phyloP scores from a whole-genome alignment of 2,888 invertebrate genomes.

The Blastobasis adustella region DNA sequence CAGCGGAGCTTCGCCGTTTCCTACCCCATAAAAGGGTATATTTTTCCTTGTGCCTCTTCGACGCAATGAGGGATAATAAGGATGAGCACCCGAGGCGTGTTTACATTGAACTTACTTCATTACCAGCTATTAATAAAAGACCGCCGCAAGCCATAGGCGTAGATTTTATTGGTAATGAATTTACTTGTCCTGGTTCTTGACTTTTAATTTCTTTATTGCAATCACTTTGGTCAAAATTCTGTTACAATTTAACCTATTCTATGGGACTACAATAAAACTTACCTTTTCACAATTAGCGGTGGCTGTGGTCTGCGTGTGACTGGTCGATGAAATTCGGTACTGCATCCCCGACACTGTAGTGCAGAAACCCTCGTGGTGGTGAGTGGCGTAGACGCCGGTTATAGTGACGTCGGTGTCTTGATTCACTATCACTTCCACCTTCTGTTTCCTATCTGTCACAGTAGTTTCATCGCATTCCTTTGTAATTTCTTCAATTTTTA shows the following conservation, averaged over 20 bases:
- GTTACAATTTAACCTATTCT: neutral
- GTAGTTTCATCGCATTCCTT: constrained; percentile 52
- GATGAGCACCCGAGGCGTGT: constrained; percentile 57
- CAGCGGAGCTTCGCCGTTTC: constrained; percentile 29
- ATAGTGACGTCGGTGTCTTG: constrained; percentile 92
- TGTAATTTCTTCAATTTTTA: constrained; percentile 60
- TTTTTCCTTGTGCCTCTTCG: constrained; percentile 34
- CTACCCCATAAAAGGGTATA: constrained; percentile 33
- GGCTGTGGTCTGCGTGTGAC: constrained; percentile 89
- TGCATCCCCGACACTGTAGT: constrained; percentile 87
- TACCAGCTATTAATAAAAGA: constrained; percentile 61
- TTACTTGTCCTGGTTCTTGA: constrained; percentile 19
- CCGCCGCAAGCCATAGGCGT: constrained; percentile 39
- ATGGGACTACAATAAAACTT: constrained; percentile 25
- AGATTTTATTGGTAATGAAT: constrained; percentile 40
- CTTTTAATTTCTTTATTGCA: neutral
- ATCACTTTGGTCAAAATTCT: neutral
- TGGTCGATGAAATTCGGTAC: constrained; percentile 90
- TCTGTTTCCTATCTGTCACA: constrained; percentile 62
- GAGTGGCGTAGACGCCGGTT: constrained; percentile 88
- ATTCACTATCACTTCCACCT: constrained; percentile 86
- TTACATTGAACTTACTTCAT: constrained; percentile 69
- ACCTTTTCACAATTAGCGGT: constrained; percentile 84
- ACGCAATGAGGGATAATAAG: constrained; percentile 50
- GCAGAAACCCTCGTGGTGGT: constrained; percentile 89